A percentile compares a stretch with the other conserved stretches of the same genome.
These are phyloP conservation scores for Diogma glabrata DNA, from an alignment of 2,888 invertebrate species.

Conservation along the genomic window DNA sequence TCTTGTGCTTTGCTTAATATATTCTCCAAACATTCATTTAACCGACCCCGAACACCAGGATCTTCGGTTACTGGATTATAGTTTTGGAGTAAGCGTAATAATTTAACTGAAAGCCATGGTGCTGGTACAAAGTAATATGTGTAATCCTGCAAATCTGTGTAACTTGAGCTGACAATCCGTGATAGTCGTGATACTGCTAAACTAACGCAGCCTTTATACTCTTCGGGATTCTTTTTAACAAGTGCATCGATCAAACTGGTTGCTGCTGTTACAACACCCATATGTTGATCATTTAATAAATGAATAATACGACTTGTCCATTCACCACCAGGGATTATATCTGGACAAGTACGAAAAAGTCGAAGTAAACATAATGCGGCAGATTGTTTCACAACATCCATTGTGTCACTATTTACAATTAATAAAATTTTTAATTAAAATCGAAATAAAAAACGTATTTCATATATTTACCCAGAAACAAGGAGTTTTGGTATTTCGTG, in stretches of 20 bases:
- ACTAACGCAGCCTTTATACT: slow-evolving; percentile 98
- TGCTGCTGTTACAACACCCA: slow-evolving; percentile 99
- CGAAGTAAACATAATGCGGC: slow-evolving; percentile 93
- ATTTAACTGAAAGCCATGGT: slow-evolving; percentile 99
- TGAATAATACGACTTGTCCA: slow-evolving; percentile 99
- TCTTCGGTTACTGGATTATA: slow-evolving; percentile 96
- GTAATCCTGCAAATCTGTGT: slow-evolving; percentile 98
- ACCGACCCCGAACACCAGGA: slow-evolving; percentile 88
- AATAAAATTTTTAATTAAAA: background rate
- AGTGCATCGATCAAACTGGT: slow-evolving; percentile 96
- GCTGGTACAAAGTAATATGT: slow-evolving; percentile 99
- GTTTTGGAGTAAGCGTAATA: slow-evolving; percentile 90
- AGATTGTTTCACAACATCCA: slow-evolving; percentile 99
- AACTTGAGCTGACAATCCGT: slow-evolving; percentile 97
- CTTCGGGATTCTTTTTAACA: slow-evolving; percentile 97
- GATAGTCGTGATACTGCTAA: slow-evolving; percentile 94
- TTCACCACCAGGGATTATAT: slow-evolving; percentile 93
- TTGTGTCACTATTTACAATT: slow-evolving; percentile 66
- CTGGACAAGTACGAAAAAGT: slow-evolving; percentile 87
- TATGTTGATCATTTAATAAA: slow-evolving; percentile 95
- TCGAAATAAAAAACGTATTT: background rate
- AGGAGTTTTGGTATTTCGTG: slow-evolving; percentile 96
- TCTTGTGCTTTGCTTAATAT: slow-evolving; percentile 98
- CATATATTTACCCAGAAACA: slow-evolving; percentile 71
- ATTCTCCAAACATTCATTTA: slow-evolving; percentile 96